Base-by-base conservation (phyloP, 2,797 vertebrate genomes). In the Rhinella marina region DNA sequence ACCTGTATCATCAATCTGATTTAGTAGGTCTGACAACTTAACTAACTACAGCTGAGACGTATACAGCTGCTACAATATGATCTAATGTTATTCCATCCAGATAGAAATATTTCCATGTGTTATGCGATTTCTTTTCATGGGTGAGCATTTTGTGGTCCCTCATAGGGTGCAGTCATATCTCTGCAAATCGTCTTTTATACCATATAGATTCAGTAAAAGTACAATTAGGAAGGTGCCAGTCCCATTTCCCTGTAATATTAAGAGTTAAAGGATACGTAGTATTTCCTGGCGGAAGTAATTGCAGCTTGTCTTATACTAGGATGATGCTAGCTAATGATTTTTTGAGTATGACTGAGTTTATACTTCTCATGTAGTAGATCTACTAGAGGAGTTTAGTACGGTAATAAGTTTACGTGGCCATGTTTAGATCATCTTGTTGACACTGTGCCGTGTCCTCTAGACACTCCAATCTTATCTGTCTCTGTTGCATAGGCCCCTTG, bases 1-100 rank as follows among this genome's bases (percentile, higher is more conserved):
- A 64, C 78, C 84, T 86, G 52, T 83, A 81, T 82, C 72, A 89
- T 52, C 54, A 17, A 66, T 48, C 70, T 72, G 70, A 61, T 82
- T 82, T 86, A 88, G 75, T 70, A 80, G 81, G 11, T 86, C 70
- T 68, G 86, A 59, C 66, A 75, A 48, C 61, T 56, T 68, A 82
- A 54, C 81, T 76, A 48, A 70, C 27, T 13, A 66, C 7, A 68
- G 19, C 64, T 9, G 19, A 70, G 85, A 29, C 76, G 19, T 52
- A 52, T 19, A 57, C 25, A 81, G 83, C 66, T 81, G 78, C 64
- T 27, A 76, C 61, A 64, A 21, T 81, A 61, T 64, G 57, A 78
- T 48, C 59, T 50, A 12, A n/a, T 50, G 70, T 27, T 76, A 21
- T 57, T 77, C 56, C 21, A 13, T 27, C 59, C 17, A 25, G 72